Conservation (phyloP, 1,140 invertebrate species). For the Eriocheir sinensis region DNA sequence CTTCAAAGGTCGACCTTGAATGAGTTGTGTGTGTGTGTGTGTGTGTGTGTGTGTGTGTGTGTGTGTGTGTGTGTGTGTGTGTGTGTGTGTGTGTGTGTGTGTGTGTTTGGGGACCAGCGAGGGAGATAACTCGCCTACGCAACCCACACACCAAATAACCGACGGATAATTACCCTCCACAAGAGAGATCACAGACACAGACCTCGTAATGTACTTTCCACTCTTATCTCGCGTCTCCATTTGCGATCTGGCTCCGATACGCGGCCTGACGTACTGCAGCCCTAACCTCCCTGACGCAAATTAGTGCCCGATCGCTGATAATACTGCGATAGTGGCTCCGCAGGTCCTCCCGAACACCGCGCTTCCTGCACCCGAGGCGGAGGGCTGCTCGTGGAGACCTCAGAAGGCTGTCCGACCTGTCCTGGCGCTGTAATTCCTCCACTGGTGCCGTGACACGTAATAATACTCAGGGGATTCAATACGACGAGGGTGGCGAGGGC, state of each 20-base stretch:
- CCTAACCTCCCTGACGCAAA: conserved; percentile 20
- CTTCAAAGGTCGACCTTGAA: not conserved
- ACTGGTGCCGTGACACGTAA: not conserved
- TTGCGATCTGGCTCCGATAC: conserved; percentile 12
- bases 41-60: not conserved
- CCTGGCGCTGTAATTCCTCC: not conserved
- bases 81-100: not conserved
- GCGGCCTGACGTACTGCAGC: not conserved
- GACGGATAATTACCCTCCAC: not conserved
- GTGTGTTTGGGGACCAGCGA: not conserved
- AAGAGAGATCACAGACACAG: conserved; percentile 1
- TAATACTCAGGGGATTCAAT: too few relatives aligned
- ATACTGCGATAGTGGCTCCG: not conserved
- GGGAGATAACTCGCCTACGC: not conserved
- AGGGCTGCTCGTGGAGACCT: not conserved
- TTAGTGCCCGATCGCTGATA: conserved; percentile 2
- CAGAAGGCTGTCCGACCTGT: not conserved
- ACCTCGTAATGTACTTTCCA: not conserved
- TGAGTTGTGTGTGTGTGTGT: conserved; percentile 19
- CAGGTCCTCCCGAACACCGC: not conserved
- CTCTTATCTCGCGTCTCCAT: conserved; percentile 23
- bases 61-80: not conserved
- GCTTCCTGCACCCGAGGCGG: not conserved
- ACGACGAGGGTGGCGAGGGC: too few relatives aligned
- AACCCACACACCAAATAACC: conserved; percentile 13